phyloP scores from a whole-genome alignment of 2,113 vertebrate genomes.

The Oxygymnocypris stewartii region DNA sequence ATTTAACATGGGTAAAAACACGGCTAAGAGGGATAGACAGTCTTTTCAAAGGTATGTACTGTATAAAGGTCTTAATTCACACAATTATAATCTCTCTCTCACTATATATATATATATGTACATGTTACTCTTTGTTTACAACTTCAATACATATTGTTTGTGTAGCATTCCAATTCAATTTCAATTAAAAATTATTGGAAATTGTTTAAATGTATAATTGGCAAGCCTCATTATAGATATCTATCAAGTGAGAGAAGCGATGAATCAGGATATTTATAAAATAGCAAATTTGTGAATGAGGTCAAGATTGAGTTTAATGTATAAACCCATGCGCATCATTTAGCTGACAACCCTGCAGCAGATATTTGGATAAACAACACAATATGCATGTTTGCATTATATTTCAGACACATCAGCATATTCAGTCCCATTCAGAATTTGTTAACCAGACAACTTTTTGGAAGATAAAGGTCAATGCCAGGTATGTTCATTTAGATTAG shows the following conservation, averaged over 20 bases:
- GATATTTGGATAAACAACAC: slow-evolving; percentile 54
- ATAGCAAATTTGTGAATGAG: not conserved
- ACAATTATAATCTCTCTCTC: too few relatives aligned
- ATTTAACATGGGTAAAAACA: too few relatives aligned
- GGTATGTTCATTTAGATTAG: slow-evolving; percentile 1
- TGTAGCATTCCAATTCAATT: too few relatives aligned
- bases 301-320: slow-evolving; percentile 13
- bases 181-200: not conserved
- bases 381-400: slow-evolving; percentile 39
- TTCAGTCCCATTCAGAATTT: slow-evolving; percentile 21
- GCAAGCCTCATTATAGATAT: not conserved
- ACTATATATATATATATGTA: too few relatives aligned
- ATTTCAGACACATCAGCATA: not conserved
- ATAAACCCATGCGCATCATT: slow-evolving; percentile 4
- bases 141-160: too few relatives aligned
- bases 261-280: slow-evolving; percentile 55
- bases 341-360: not conserved
- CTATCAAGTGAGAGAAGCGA: slow-evolving; percentile 56
- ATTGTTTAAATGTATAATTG: not conserved
- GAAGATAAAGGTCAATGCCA: not conserved
- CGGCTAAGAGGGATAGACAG: too few relatives aligned
- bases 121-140: too few relatives aligned
- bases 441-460: slow-evolving; percentile 7
- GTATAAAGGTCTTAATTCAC: too few relatives aligned
- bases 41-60: too few relatives aligned